These are phyloP conservation scores for Thamnaconus septentrionalis DNA, from an alignment of 2,113 vertebrate genomes.

Conservation along the genomic window DNA sequence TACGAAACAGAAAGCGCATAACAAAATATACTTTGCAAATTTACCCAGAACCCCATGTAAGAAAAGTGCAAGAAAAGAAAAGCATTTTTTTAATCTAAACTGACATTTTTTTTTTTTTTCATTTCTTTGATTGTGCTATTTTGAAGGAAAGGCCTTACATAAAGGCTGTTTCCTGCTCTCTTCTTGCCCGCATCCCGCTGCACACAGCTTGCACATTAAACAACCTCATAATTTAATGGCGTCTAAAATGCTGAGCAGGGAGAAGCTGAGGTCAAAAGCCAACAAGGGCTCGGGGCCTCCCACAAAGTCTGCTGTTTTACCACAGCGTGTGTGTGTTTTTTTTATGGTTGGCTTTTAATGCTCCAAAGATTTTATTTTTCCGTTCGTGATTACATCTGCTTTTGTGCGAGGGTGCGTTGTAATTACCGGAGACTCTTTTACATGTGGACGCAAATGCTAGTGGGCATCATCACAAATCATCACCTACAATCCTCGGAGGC, in stretches of 20 bases:
- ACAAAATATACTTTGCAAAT: no score
- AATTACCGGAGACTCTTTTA: no score
- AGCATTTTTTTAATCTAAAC: neutral
- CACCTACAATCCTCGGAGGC: conserved; percentile 1
- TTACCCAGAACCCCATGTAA: no score
- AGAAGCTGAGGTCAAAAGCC: conserved; percentile 54
- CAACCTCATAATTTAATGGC: conserved; percentile 34
- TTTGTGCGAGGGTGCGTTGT: no score
- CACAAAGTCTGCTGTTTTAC: no score
- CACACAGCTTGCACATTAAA: conserved; percentile 44
- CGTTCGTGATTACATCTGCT: no score
- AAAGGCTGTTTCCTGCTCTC: conserved; percentile 34
- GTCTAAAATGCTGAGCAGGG: conserved; percentile 49
- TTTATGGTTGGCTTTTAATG: no score
- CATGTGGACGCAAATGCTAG: neutral
- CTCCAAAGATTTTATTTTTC: no score
- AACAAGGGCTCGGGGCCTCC: conserved; percentile 1
- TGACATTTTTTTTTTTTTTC: no score
- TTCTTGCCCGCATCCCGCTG: conserved; percentile 37
- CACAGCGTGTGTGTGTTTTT: neutral
- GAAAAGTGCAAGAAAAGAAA: conserved; percentile 43
- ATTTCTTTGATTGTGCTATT: no score
- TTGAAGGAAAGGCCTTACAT: no score
- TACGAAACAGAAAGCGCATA: no score
- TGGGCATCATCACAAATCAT: conserved; percentile 18